Evolutionary conservation across 1,140 invertebrate genomes (phyloP), one percentile per base, ranked within the genome.

Genomic region (Drosophila takahashii): DNA sequence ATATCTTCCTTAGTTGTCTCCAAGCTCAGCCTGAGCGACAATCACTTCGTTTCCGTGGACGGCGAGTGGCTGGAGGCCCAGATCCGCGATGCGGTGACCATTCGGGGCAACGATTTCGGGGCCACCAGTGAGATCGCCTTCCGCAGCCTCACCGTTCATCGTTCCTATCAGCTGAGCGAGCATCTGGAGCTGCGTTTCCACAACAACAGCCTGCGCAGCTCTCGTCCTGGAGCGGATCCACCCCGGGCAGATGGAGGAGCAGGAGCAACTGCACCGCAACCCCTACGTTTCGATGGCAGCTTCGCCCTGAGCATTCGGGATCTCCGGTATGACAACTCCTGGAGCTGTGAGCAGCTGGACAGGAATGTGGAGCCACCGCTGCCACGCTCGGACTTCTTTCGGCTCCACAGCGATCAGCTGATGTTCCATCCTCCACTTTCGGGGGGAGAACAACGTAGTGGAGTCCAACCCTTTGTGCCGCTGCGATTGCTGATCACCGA

Each of bases 11-110:
- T 32, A 92, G 91, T 84, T 34, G 79, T 91, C 16, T 90, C 77
- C 13, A 91, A 91, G 53, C 54, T 92, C 22, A 87, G 67, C 45
- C 57, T 92, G 3, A 81, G 81, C 16, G 77, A 83, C 3, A 92
- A 92, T 32, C 77, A 69, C 22, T 90, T 92, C 47, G 58, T 71
- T 1, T 62, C 74, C 39, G 75, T 91, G 10, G 81, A 90, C 26
- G 90, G 85, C 15, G 90, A 91, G 29, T 91, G 90, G 79, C 41
- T 92, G 41, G 87, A 90, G 53, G 89, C 79, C 5, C 73, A 79
- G 32, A 77, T 92, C 16, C 70, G 80, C 1, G 89, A 91, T 42
- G 79, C 76, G 8, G 57, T 89, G 0, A 57, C 77, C 4, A 36
- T 92, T n/a, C 57, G 89, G 0, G 79, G 77, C 34, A 92, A 92